These are phyloP conservation scores for Diogma glabrata DNA, from an alignment of 2,888 invertebrate genomes.

Conservation along the genomic window DNA sequence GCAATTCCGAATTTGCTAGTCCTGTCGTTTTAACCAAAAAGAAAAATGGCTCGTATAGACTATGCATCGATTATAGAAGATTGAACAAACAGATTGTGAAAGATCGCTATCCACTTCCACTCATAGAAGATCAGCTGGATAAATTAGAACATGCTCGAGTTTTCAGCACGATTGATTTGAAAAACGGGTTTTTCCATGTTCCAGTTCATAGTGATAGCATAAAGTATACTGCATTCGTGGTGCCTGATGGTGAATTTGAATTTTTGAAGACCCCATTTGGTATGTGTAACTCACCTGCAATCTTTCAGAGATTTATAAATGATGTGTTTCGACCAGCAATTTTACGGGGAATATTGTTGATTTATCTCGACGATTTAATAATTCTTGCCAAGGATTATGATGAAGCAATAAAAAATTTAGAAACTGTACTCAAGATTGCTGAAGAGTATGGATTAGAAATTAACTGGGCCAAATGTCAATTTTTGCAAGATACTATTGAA, in stretches of 20 bases:
- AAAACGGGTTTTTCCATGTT: slow-evolving; percentile 28
- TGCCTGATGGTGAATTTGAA: slow-evolving; percentile 28
- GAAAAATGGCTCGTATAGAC: background rate
- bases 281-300: slow-evolving; percentile 25
- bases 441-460: background rate
- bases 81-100: no score
- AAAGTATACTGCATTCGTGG: slow-evolving; percentile 31
- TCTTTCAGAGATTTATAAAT: slow-evolving; percentile 22
- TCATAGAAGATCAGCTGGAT: no score
- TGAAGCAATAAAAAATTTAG: background rate
- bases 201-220: slow-evolving; percentile 20
- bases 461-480: background rate
- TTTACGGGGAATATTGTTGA: background rate
- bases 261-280: slow-evolving; percentile 31
- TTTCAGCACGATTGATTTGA: no score
- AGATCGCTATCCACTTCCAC: no score
- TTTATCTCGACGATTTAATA: slow-evolving; percentile 11
- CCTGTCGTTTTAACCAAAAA: slow-evolving; percentile 18
- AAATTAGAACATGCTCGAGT: no score
- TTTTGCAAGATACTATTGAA: background rate
- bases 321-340: background rate
- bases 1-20: slow-evolving; percentile 23
- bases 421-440: background rate
- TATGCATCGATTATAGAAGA: no score
- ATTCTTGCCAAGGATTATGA: background rate